Base-by-base conservation (phyloP, 2,888 invertebrate genomes). In the Nasonovia ribisnigri region DNA sequence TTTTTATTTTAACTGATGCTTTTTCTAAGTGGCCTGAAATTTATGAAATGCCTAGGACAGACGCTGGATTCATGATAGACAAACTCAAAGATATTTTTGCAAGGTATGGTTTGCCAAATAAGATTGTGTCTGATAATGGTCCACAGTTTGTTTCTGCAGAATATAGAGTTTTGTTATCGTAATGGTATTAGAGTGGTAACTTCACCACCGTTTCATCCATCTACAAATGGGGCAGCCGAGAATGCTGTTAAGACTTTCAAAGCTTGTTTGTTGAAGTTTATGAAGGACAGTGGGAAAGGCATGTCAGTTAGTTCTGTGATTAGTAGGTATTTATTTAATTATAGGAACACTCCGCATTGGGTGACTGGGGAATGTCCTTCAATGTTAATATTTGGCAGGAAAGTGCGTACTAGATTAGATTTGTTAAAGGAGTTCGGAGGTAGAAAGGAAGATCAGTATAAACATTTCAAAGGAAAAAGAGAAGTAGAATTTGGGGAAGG, bases 11-110 rank as follows among this genome's bases (percentile, higher is more conserved):
- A n/a, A 89, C 89, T 0, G 93, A 90, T 46, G 84, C 90, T 46
- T 84, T 77, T 48, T 89, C 89, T 57, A 93, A 93, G 43, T 90
- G 90, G 84, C 84, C 84, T 20, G 90, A 93, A 60, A 84, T 90
- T 36, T 48, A 36, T 36, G 84, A 89, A 36, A 84, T 90, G 16
- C 20, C 8, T 24, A 93, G 13, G 3, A 89, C 43, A 6, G 67
- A 67, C 26, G 3, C 89, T 20, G n/a, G 13, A 6, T 48, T 16
- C 8, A 54, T 89, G 26, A 57, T 93, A 36, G 67, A 88, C 6
- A 36, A 57, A 4, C 48, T 88, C 29, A 43, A 67, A 8, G 48
- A 54, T 43, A 51, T 43, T 2, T 90, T 57, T 60, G n/a, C 84
- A 13, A 26, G 46, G 5, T 93, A 16, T 29, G 84, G 84, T 24